Conservation (phyloP, 2,113 vertebrate genomes). For the Lagopus leucura region DNA sequence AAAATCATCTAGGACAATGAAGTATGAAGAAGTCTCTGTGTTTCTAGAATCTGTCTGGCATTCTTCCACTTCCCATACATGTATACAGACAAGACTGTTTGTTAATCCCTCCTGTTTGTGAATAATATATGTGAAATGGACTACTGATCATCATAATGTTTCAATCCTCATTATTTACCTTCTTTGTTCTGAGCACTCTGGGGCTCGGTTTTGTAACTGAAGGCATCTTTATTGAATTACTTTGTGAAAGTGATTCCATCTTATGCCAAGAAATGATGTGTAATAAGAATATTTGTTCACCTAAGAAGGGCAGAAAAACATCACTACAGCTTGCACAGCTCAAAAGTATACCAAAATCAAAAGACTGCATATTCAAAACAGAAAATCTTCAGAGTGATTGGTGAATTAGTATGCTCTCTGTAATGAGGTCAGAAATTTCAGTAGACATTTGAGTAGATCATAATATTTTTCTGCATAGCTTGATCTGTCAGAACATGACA, state of each 20-base stretch:
- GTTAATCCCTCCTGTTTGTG: background rate
- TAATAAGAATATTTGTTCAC: background rate
- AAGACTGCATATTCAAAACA: background rate
- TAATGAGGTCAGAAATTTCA: background rate
- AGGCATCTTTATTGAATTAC: background rate
- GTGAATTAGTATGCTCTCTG: background rate
- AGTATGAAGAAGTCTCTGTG: accelerated
- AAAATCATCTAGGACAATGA: background rate
- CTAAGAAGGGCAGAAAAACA: background rate
- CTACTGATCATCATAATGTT: background rate
- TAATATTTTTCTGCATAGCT: background rate
- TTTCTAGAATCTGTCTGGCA: background rate
- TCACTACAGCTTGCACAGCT: accelerated
- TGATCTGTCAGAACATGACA: background rate
- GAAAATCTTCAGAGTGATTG: background rate
- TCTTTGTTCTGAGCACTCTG: background rate
- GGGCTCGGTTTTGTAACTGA: background rate
- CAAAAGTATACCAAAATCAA: background rate
- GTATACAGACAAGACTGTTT: background rate
- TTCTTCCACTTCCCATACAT: background rate
- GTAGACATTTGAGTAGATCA: background rate
- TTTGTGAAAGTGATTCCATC: background rate
- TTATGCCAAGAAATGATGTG: background rate
- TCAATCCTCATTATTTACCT: background rate
- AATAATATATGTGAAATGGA: background rate